These are phyloP conservation scores for Puma concolor DNA, from an alignment of 2,113 vertebrate species.

Conservation along the genomic window DNA sequence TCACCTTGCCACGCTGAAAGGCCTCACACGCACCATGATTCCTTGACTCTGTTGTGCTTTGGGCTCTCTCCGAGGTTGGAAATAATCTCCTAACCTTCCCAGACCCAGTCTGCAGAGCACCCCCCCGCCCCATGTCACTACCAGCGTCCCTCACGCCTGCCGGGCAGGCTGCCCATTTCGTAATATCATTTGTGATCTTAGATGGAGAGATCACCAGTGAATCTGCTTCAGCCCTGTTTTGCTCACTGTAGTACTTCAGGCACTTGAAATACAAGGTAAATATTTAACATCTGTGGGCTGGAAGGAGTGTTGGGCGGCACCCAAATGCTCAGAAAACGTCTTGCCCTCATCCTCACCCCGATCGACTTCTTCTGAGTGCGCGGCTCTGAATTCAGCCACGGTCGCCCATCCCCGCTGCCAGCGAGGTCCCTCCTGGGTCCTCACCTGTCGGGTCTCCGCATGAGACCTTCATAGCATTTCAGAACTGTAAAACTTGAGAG, in stretches of 20 bases:
- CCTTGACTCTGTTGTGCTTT: neutral
- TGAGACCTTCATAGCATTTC: neutral
- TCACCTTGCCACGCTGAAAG: accelerated
- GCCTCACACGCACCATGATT: accelerated
- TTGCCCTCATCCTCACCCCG: too few relatives aligned
- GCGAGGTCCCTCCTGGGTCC: neutral
- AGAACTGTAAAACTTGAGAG: neutral
- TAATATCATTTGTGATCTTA: neutral
- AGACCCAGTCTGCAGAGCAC: neutral
- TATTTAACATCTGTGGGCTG: neutral
- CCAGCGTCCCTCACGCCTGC: neutral
- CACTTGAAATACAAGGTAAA: neutral
- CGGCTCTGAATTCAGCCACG: neutral
- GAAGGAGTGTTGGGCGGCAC: neutral
- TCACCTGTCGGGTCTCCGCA: neutral
- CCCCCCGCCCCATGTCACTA: neutral
- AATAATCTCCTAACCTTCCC: neutral
- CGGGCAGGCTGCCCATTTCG: neutral
- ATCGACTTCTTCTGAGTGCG: accelerated
- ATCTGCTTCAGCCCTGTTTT: neutral
- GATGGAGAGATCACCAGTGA: accelerated
- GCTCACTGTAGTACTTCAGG: neutral
- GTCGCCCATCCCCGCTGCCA: neutral
- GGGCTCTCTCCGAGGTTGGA: neutral
- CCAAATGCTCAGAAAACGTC: neutral